Evolutionary conservation across 2,113 vertebrate species (phyloP).

Genomic region (Elgaria multicarinata): DNA sequence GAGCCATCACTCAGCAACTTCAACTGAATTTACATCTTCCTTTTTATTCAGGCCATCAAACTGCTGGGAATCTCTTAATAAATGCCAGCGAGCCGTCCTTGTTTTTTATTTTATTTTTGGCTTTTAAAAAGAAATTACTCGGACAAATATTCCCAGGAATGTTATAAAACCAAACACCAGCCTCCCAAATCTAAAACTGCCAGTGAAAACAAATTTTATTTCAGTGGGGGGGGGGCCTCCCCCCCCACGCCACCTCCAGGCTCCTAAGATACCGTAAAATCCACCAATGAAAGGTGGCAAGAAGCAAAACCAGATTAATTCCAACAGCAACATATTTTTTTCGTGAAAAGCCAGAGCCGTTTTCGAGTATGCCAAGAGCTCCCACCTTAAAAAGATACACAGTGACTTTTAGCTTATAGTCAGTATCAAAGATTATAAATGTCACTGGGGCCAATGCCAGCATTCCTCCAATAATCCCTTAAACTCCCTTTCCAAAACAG

Average conservation of each 20-base stretch:
- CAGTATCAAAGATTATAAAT: conserved; percentile 13
- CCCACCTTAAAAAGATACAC: neutral
- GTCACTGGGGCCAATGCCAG: conserved; percentile 11
- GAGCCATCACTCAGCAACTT: conserved; percentile 12
- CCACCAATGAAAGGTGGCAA: conserved; percentile 38
- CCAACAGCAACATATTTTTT: conserved; percentile 45
- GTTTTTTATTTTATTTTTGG: conserved; percentile 20
- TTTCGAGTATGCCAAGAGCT: conserved; percentile 48
- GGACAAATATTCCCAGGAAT: conserved; percentile 52
- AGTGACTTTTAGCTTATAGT: neutral
- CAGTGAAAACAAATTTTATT: conserved; percentile 50
- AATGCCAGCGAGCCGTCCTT: conserved; percentile 36
- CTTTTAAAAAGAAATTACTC: conserved; percentile 38
- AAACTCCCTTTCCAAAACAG: neutral
- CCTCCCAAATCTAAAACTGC: conserved; percentile 2
- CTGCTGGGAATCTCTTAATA: conserved; percentile 48
- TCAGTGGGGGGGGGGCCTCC: too few relatives aligned
- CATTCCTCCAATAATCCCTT: conserved; percentile 24
- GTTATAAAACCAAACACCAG: conserved; percentile 31
- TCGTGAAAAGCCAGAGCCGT: conserved; percentile 44
- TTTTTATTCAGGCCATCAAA: conserved; percentile 17
- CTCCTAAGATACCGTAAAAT: conserved; percentile 25
- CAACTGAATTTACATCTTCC: conserved; percentile 28
- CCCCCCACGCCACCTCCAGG: neutral
- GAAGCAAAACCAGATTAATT: conserved; percentile 13